Evolutionary conservation across 2,888 invertebrate genomes (phyloP).

Genomic region (Barypeithes pellucidus): DNA sequence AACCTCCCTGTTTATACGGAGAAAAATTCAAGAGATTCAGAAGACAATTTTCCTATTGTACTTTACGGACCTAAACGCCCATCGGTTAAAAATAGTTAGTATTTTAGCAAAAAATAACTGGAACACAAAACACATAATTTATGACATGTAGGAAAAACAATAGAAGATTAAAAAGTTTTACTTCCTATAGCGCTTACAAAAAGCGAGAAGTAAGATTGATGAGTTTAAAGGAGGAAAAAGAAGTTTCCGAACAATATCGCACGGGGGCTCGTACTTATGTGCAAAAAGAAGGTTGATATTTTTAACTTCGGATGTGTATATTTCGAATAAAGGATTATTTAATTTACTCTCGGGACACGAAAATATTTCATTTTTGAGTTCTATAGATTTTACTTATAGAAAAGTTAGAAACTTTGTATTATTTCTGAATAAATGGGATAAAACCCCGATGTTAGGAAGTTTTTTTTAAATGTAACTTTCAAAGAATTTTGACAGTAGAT

Average conservation of each 20-base stretch:
- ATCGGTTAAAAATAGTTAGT: background rate
- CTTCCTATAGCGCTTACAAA: background rate
- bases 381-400: background rate
- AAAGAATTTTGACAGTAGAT: no score
- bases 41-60: no score
- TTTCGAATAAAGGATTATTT: background rate
- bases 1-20: no score
- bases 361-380: background rate
- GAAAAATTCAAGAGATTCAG: no score
- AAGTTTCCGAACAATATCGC: background rate
- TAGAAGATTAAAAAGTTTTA: background rate
- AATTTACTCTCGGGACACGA: background rate
- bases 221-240: background rate
- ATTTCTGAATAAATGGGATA: no score
- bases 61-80: no score
- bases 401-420: background rate
- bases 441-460: no score
- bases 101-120: background rate
- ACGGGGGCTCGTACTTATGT: background rate
- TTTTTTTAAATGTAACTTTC: no score
- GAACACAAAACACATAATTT: background rate
- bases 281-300: background rate
- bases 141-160: background rate
- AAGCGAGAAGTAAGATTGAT: constrained; percentile 4
- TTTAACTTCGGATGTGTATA: background rate